Base-by-base conservation (phyloP, 2,888 invertebrate species). In the Hypolimnas misippus region DNA sequence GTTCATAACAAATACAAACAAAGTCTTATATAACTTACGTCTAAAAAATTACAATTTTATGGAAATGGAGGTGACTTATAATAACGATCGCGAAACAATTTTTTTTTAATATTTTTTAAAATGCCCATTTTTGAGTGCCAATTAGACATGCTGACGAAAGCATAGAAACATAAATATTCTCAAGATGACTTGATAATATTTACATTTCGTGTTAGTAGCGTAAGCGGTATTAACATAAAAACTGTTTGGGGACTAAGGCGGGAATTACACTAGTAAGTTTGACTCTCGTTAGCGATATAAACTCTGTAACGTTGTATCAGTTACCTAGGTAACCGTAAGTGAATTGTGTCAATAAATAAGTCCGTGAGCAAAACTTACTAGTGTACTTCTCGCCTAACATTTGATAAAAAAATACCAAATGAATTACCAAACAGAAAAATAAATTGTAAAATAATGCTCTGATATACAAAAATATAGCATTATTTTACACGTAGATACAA, bases 91-190 rank as follows among this genome's bases (percentile, higher is more conserved):
- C 63, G 54, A 67, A 58, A 70, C 68, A 69, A 25, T 14, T 46
- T 1, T 21, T 46, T 3, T 1, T 3, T 1, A 17, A 21, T 52
- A 67, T 70, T 65, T 65, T 55, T 68, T 73, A 62, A 91, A 91
- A 92, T 90, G 90, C 91, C 91, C 90, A 90, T 92, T 89, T 89
- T 90, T 83, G 82, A 82, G 72, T 73, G 71, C 72, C 66, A 70
- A 65, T 72, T 69, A 72, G 64, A 73, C 76, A 80, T 83, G 84
- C 84, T 68, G 67, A 76, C 72, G 71, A 67, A 76, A 84, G 70
- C 73, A 60, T 58, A 16, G 6, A 25, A 78, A 80, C 74, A 75
- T 71, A 76, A 68, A 81, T 75, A 83, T 79, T 78, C 71, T 66
- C 84, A 89, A 84, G 72, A 63, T 17, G n/a, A 75, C 85, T 51